Evolutionary conservation across 2,113 vertebrate species (phyloP).

Genomic region (Oxygymnocypris stewartii): DNA sequence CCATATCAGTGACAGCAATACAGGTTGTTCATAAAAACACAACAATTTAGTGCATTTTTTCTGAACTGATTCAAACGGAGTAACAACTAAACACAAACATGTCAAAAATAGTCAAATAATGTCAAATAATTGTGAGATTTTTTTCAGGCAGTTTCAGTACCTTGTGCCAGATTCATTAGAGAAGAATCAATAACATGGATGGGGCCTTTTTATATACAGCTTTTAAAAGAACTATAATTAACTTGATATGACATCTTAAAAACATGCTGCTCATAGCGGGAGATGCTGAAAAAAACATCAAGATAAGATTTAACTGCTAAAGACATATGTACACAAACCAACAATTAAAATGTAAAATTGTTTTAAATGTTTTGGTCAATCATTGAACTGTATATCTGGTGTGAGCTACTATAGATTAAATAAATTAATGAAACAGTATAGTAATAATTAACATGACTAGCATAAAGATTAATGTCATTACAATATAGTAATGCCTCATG

Average conservation of each 20-base stretch:
- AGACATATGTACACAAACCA: neutral
- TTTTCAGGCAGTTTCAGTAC: neutral
- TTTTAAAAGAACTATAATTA: neutral
- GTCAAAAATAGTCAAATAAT: neutral
- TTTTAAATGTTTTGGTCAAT: too few species aligned
- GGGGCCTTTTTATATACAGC: rapidly evolving
- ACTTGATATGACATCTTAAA: neutral
- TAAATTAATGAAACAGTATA: neutral
- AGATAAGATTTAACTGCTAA: neutral
- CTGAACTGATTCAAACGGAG: neutral
- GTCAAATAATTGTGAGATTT: neutral
- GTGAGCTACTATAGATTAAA: neutral
- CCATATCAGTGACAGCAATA: neutral
- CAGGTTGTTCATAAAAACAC: neutral
- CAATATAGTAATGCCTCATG: neutral
- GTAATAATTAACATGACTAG: neutral
- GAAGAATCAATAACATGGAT: neutral
- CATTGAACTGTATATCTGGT: too few species aligned
- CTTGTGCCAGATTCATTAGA: neutral
- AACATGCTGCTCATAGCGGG: neutral
- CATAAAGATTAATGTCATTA: neutral
- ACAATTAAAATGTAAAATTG: too few species aligned
- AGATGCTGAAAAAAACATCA: neutral
- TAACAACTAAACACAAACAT: neutral
- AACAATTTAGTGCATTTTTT: neutral